Base-by-base conservation (phyloP, 1,140 invertebrate species). In the Ceratina calcarata region DNA sequence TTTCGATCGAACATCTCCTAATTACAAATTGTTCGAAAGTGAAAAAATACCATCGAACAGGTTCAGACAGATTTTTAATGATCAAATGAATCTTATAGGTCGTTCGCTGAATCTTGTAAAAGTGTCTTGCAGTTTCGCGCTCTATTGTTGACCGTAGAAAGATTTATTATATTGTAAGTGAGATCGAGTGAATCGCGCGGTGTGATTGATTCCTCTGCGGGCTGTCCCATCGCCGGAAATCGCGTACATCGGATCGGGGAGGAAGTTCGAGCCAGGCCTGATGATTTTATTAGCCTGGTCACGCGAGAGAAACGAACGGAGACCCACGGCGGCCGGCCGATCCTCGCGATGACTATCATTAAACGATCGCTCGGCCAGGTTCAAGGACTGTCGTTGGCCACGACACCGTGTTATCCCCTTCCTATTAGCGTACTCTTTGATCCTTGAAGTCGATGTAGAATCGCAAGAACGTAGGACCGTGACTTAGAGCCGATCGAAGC, bases 311-410 rank as follows among this genome's bases (percentile, higher is more conserved):
- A 45, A 18, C 20, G 49, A n/a, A 22, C n/a, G 65, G 22, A 77
- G 20, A 51, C 27, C 69, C 37, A 53, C 37, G 66, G 69, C 72
- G 49, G 22, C 49, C 24, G 61, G 64, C 55, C 64, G 60, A 76
- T 64, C 32, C 57, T 8, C 45, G 71, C 60, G 80, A 76, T 79
- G 71, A 82, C 57, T 51, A 55, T 81, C 79, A 51, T 81, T 45
- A 58, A 71, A 18, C 74, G 79, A 57, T 69, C 74, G 53, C 16
- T 49, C 67, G 72, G 32, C 37, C 74, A 76, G 37, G 74, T 81
- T 77, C 66, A 81, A 81, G 79, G 74, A 69, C 60, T 77, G 73
- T 76, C 73, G 37, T 77, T 53, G 16, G 61, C 58, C 55, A 22
- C 64, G 58, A 77, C 65, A 20, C 61, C 51, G 12, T 64, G 58